These are phyloP conservation scores for Crenuchus spilurus DNA, from an alignment of 2,797 vertebrate species.

Conservation along the genomic window DNA sequence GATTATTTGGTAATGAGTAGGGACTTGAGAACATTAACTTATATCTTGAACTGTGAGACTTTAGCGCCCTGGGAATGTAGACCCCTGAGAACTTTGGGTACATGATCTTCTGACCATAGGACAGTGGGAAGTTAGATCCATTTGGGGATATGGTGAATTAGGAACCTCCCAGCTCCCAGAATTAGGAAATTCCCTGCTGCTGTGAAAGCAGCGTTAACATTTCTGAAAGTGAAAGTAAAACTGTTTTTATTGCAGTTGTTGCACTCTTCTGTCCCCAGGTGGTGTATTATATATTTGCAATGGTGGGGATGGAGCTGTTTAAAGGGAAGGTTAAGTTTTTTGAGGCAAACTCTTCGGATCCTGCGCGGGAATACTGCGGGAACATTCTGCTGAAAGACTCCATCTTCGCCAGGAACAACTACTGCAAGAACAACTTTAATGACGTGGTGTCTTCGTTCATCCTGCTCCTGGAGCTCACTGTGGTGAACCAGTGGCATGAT, in stretches of 20 bases:
- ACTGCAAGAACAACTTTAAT: constrained; percentile 97
- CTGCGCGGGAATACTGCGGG: constrained; percentile 77
- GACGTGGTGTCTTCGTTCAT: constrained; percentile 84
- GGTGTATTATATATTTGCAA: constrained; percentile 90
- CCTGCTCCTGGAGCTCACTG: constrained; percentile 88
- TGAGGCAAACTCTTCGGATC: constrained; percentile 49
- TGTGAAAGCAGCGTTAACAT: too few species aligned
- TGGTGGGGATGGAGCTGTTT: constrained; percentile 95
- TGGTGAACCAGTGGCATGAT: constrained; percentile 97
- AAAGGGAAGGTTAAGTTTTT: constrained; percentile 82
- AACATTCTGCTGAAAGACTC: constrained; percentile 79
- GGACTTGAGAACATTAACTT: too few species aligned
- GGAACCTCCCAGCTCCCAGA: too few species aligned
- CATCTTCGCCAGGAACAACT: constrained; percentile 80
- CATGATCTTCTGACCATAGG: too few species aligned
- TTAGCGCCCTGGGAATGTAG: neutral
- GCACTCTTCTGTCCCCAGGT: constrained; percentile 73
- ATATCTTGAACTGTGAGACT: too few species aligned
- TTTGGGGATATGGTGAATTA: too few species aligned
- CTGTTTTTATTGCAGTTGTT: too few species aligned
- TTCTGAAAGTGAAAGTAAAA: too few species aligned
- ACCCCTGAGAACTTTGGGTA: too few species aligned
- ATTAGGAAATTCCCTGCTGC: too few species aligned
- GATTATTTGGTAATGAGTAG: too few species aligned
- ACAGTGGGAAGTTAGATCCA: too few species aligned